Evolutionary conservation across 2,797 vertebrate genomes (phyloP).

Genomic region (Luscinia luscinia): DNA sequence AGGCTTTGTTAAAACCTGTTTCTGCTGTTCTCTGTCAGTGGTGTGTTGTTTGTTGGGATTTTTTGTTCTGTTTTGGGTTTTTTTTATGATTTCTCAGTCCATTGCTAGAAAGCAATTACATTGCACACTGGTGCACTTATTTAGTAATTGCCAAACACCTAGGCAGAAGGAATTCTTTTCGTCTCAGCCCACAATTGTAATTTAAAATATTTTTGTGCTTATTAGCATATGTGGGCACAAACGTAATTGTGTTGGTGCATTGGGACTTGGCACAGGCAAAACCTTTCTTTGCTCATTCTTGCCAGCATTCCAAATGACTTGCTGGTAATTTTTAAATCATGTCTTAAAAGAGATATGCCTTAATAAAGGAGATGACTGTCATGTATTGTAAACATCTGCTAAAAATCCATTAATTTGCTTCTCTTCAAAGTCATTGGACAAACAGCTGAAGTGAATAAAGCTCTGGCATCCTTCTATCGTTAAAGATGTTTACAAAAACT

Average conservation of each 20-base stretch:
- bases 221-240: not conserved
- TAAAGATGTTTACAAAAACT: not conserved
- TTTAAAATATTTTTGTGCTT: not conserved
- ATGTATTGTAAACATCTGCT: not conserved
- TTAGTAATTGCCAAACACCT: not conserved
- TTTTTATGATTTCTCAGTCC: not conserved
- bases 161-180: not conserved
- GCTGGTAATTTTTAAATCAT: not conserved
- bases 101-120: not conserved
- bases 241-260: not conserved
- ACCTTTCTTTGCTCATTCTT: not conserved
- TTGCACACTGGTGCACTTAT: not conserved
- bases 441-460: not conserved
- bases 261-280: not conserved
- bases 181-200: not conserved
- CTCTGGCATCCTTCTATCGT: not conserved
- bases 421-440: not conserved
- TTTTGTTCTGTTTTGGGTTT: not conserved
- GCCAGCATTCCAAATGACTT: not conserved
- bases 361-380: not conserved
- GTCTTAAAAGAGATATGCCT: not conserved
- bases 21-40: not conserved
- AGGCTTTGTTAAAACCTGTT: not conserved
- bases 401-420: not conserved
- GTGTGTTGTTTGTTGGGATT: not conserved